Base-by-base conservation (phyloP, 2,888 invertebrate genomes). In the Andrena marginata region DNA sequence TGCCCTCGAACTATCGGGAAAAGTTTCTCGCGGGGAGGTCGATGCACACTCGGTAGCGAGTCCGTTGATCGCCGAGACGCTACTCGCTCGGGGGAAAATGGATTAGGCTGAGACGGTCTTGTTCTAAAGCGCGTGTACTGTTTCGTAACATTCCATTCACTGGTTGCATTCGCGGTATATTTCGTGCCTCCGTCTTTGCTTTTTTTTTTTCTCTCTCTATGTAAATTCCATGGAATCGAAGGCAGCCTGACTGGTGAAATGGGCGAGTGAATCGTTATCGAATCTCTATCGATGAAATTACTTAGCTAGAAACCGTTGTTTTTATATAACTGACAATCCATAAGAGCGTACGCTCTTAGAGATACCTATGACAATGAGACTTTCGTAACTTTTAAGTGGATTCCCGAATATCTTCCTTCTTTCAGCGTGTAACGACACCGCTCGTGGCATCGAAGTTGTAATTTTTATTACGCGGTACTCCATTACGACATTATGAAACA, bases 1-100 rank as follows among this genome's bases (percentile, higher is more conserved):
- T 73, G 85, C 87, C 86, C 64, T 82, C 79, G 79, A 82, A 78
- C 68, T 64, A 76, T 75, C 70, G 85, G 73, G 49, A 67, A 84
- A 71, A 70, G 72, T 77, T 86, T 42, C 59, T 73, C 69, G 48
- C 62, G 42, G 65, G 42, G 56, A 31, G 51, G 56, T 63, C 65
- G 74, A 80, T 68, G 70, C 65, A 42, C 63, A 71, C 60, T 35
- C 63, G 67, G 76, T 65, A 69, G 80, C 77, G 80, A 67, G 62
- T 60, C 75, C 69, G 84, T 60, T 77, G 79, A 70, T 77, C 75
- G 75, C 73, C 73, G 82, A 74, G 77, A 80, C 67, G 69, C 77
- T 75, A 74, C 80, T 82, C 56, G 5, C 56, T 10, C 54, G 16
- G 49, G 51, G 71, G 59, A 56, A 59, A 51, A 62, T 48, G 29